These are phyloP conservation scores for Rhinoptilus africanus DNA, from an alignment of 2,113 vertebrate species.

Conservation along the genomic window DNA sequence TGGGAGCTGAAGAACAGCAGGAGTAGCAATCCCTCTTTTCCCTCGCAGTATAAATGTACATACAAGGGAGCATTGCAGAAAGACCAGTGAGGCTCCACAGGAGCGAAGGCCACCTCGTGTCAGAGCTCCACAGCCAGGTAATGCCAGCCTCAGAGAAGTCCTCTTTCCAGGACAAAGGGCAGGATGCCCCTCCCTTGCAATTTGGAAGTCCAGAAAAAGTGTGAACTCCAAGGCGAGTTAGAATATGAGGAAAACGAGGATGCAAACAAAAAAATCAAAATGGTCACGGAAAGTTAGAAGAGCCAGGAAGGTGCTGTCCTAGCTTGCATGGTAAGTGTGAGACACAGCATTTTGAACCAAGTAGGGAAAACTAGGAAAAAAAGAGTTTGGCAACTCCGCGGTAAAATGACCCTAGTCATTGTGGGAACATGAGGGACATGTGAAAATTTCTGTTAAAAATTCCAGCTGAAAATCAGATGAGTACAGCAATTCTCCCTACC, in stretches of 20 bases:
- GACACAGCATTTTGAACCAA: background rate
- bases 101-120: rapidly evolving
- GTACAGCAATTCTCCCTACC: background rate
- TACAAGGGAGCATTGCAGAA: background rate
- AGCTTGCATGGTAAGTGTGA: background rate
- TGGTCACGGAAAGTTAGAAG: background rate
- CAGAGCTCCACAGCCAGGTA: background rate
- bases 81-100: background rate
- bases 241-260: background rate
- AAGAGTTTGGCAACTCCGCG: background rate
- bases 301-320: background rate
- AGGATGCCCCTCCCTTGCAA: background rate
- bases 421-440: background rate
- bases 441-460: background rate
- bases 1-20: background rate
- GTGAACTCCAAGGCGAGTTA: background rate
- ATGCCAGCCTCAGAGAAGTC: background rate
- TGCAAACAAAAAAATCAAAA: background rate
- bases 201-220: background rate
- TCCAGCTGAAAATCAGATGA: background rate
- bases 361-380: background rate
- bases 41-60: background rate
- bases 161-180: background rate
- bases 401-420: background rate
- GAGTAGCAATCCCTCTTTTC: background rate